Evolutionary conservation across 2,888 invertebrate genomes (phyloP), one percentile per base, ranked within the genome.

Genomic region (Andrena bucephala): DNA sequence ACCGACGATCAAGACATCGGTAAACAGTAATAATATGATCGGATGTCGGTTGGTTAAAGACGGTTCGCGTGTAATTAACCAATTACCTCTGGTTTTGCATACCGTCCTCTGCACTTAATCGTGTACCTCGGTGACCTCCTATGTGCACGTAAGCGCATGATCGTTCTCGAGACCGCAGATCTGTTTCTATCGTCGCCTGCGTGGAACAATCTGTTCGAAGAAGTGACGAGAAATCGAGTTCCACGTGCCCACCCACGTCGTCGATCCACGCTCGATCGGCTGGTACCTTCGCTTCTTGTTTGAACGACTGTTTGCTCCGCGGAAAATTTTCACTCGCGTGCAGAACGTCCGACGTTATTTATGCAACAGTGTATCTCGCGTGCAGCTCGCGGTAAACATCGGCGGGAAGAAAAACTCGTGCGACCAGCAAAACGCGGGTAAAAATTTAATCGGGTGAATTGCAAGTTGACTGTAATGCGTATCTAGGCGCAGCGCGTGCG

Each of bases 321-420:
- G 48, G 5, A n/a, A 42, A 66, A 57, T 63, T 71, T 67, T 50
- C 59, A 82, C 70, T 67, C 71, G 70, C 63, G 70, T 83, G 75
- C 81, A 10, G 54, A 54, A 42, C 20, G 50, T 13, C 29, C 69
- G 52, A 36, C 59, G 59, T 81, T 73, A 79, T 85, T 87, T 85
- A 87, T 85, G 86, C 86, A 66, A 83, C 75, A 66, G 79, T 69
- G 82, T 52, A 62, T 82, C 60, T 87, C 78, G 87, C 87, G 81
- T 87, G 86, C 80, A 60, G 42, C 62, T 20, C 57, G 54, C 63
- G 66, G 83, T 77, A 77, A 87, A 84, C 81, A 83, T 74, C 60
- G 73, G 60, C 62, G 52, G 63, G 67, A 62, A 24, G 50, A 75
- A 87, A 77, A 85, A 83, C 42, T 70, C 73, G 65, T 67, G 65